Base-by-base conservation (phyloP, 2,888 invertebrate species). In the Ferdinandea cuprea region DNA sequence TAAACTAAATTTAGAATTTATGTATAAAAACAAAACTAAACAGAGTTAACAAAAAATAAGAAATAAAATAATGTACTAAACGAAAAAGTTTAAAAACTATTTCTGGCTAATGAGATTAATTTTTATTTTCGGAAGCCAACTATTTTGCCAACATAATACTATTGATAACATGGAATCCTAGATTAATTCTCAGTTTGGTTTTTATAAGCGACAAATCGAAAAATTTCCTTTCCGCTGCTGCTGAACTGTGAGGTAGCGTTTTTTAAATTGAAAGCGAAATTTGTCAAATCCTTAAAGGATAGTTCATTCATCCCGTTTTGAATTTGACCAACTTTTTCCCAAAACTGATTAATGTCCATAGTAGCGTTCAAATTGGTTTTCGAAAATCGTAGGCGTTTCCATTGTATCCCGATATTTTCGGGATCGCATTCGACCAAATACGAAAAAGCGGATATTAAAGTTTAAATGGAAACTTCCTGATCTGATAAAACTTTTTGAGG, bases 331-430 rank as follows among this genome's bases (percentile, higher is more conserved):
- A 28, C 5, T 42, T 58, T 15, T 8, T 17, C 28, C 42, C 42
- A 42, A 28, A 58, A 37, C 3, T 40, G 7, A 40, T 40, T 56
- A 5, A 58, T 58, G 8, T 58, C 56, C 56, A 56, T 56, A 4
- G 7, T 21, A 8, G 9, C 28, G 15, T 5, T 42, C 1, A 58
- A 1, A 42, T 42, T 30, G 1, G 9, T 59, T 59, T 59, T 59
- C 3, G 59, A 59, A 42, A 59, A 59, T 17, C 59, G 42, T 17
- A 59, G 30, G 6, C 30, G 59, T 2, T 59, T 59, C 59, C 59
- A 17, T 6, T 28, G 30, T 1, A n/a, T 59, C 1, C 17, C 59
- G 11, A 59, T 30, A 19, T 15, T n/a, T 44, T 59, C 17, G 11
- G 17, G 30, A 7, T 59, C 42, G 40, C 40, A 42, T 7, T 59